phyloP scores from a whole-genome alignment of 2,888 invertebrate species.

The Blastobasis adustella region DNA sequence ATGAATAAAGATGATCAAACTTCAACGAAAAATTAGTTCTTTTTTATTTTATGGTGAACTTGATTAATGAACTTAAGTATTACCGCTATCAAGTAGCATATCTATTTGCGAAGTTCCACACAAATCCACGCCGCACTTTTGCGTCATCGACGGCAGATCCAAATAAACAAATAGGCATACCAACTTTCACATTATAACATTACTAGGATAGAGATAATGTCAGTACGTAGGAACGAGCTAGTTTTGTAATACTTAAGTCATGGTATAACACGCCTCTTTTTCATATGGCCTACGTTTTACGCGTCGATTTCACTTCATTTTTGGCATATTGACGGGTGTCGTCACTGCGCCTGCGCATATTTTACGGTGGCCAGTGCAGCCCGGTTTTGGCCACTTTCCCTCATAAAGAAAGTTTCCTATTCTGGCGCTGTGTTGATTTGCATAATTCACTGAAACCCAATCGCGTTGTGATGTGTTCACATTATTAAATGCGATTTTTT shows the following conservation, averaged over 20 bases:
- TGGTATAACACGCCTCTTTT: constrained; percentile 10
- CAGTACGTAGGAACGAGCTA: background rate
- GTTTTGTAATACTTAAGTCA: constrained; percentile 2
- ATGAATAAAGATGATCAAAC: too few species aligned
- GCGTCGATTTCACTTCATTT: constrained; percentile 6
- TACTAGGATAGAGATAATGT: background rate
- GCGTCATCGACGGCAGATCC: background rate
- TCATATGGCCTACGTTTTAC: background rate
- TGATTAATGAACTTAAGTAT: too few species aligned
- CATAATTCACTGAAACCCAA: constrained; percentile 21
- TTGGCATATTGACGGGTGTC: background rate
- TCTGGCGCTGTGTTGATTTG: constrained; percentile 22
- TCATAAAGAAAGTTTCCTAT: constrained; percentile 22
- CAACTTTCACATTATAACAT: background rate
- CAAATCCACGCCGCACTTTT: background rate
- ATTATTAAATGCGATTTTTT: background rate
- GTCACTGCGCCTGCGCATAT: constrained; percentile 1
- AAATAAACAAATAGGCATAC: background rate
- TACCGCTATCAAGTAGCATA: too few species aligned
- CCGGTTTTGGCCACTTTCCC: constrained; percentile 22
- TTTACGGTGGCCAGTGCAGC: constrained; percentile 1
- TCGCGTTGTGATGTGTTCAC: background rate
- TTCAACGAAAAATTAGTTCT: too few species aligned
- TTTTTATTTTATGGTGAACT: too few species aligned
- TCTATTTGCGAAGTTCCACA: background rate